These are phyloP conservation scores for Oscheius sp. DNA, from an alignment of 1,140 invertebrate species.

Conservation along the genomic window DNA sequence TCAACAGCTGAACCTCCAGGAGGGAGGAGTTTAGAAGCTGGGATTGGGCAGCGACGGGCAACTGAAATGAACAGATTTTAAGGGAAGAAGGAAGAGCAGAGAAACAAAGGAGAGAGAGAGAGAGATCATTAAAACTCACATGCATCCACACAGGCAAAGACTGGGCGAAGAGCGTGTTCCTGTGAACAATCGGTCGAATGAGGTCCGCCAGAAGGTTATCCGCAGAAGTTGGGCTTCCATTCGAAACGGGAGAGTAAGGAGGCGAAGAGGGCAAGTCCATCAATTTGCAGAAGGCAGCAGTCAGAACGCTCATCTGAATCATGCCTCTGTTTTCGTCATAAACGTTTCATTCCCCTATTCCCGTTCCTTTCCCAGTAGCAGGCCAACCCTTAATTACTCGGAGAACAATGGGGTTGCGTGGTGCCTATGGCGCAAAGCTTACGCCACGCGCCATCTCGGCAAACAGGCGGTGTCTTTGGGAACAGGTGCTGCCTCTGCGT, in stretches of 20 bases:
- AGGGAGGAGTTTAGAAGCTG: not conserved
- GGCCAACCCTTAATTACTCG: no score
- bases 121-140: no score
- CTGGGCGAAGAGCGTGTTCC: slow-evolving; percentile 4
- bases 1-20: slow-evolving; percentile 11
- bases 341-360: no score
- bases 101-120: no score
- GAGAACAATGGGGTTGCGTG: no score
- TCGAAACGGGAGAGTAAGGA: not conserved
- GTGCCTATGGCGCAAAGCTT: no score
- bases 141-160: slow-evolving; percentile 5
- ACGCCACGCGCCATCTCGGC: not conserved
- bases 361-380: no score
- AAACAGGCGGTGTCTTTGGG: not conserved
- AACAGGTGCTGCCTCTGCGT: slow-evolving; percentile 1
- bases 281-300: slow-evolving; percentile 6
- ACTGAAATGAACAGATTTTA: slow-evolving; percentile 1
- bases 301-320: slow-evolving; percentile 2
- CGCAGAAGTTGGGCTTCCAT: not conserved
- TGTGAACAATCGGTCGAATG: slow-evolving; percentile 1
- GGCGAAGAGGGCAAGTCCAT: not conserved
- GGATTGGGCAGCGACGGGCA: slow-evolving; percentile 4
- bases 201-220: not conserved
- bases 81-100: not conserved
- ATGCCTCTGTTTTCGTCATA: no score